These are phyloP conservation scores for Tylochromis polylepis DNA, from an alignment of 2,113 vertebrate genomes.

Conservation along the genomic window DNA sequence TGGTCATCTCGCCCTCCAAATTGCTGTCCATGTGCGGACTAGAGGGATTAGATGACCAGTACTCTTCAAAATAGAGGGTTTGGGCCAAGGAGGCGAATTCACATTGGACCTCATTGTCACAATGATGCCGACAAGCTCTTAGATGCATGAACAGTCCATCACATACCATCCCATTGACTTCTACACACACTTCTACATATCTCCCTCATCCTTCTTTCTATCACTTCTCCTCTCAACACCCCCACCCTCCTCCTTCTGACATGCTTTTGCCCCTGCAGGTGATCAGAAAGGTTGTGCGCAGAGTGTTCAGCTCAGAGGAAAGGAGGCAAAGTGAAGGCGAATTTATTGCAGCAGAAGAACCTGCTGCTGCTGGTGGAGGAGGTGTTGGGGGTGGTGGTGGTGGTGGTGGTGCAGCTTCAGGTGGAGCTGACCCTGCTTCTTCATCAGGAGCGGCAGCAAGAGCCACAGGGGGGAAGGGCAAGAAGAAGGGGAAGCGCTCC, in stretches of 20 bases:
- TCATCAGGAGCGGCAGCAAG: conserved; percentile 61
- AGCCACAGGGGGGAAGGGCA: conserved; percentile 55
- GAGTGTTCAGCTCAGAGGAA: conserved; percentile 71
- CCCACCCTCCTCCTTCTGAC: conserved; percentile 2
- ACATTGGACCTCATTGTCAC: neutral
- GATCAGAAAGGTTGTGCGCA: conserved; percentile 94
- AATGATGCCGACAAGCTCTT: neutral
- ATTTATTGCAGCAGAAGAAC: neutral
- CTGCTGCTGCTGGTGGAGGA: neutral
- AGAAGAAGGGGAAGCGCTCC: conserved; percentile 66
- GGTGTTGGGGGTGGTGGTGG: neutral
- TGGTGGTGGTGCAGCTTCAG: conserved; percentile 8
- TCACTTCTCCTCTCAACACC: conserved; percentile 5
- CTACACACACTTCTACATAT: neutral
- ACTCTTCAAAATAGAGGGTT: rapidly evolving
- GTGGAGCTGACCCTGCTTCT: conserved; percentile 20
- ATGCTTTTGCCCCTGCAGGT: conserved; percentile 77
- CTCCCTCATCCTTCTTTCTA: neutral
- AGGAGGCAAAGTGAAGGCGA: conserved; percentile 64
- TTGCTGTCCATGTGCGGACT: neutral
- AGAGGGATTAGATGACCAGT: neutral
- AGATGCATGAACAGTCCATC: neutral
- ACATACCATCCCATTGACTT: neutral
- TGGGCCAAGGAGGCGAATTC: neutral
- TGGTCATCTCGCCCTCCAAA: neutral